A percentile compares a stretch with the other conserved stretches of the same genome.
Conservation (phyloP, 2,888 invertebrate genomes). For the Julus scandinavius region DNA sequence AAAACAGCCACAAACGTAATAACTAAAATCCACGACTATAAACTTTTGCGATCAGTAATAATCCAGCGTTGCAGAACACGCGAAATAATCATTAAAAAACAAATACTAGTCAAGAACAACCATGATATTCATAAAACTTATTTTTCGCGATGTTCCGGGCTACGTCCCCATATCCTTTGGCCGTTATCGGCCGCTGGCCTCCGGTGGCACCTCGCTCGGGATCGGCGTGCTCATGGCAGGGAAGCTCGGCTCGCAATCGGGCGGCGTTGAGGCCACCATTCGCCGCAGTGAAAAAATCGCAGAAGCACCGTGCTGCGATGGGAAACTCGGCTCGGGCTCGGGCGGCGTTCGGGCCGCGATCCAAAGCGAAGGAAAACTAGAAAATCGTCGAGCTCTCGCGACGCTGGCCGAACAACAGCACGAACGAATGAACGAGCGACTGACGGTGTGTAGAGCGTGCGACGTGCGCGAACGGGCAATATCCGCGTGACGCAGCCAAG, state of each 20-base stretch:
- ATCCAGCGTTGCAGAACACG: neutral
- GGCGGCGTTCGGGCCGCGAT: conserved; percentile 1
- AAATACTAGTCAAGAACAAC: neutral
- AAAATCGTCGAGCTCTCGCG: neutral
- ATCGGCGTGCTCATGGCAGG: neutral
- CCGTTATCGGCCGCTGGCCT: neutral
- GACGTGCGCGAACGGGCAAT: neutral
- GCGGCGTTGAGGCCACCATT: neutral
- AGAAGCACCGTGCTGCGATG: neutral
- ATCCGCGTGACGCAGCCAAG: neutral
- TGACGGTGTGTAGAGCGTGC: neutral
- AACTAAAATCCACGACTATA: neutral
- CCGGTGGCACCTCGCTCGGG: neutral
- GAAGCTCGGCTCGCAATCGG: neutral
- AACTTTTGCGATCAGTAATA: neutral
- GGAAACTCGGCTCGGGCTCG: neutral
- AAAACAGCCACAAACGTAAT: neutral
- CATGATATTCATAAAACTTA: neutral
- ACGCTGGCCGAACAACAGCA: neutral
- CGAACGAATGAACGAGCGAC: neutral
- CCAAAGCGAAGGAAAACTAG: neutral
- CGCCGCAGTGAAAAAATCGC: neutral
- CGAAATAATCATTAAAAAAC: neutral
- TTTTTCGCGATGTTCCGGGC: neutral
- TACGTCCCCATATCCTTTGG: neutral